Base-by-base conservation (phyloP, 2,113 vertebrate species). In the Ceyx margarethae region DNA sequence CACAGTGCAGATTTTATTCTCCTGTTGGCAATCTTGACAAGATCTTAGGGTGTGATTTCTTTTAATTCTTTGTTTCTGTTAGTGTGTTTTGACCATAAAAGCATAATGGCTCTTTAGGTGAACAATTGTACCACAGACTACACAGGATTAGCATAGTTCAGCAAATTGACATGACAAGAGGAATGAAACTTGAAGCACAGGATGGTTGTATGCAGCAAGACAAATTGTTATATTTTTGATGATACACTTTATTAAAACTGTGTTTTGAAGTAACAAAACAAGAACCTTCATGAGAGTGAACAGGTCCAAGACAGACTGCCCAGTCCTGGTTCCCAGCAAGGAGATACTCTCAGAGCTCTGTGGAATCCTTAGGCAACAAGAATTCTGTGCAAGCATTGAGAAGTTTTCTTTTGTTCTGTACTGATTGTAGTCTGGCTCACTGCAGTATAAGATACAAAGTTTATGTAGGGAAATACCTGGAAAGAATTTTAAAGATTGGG, bases 11-110 rank as follows among this genome's bases (percentile, higher is more conserved):
- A 69, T 84, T 89, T 89, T 71, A 73, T 75, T 54, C 43, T 91
- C 56, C 46, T 81, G 37, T 46, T 67, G 69, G 53, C 65, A 90
- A 43, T 72, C 64, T 76, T 92, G 58, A 62, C 69, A 72, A 62
- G 92, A 48, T n/a, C 74, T 90, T 92, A 77, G 31, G 43, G 67
- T 58, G 25, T 86, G 64, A 79, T 91, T 94, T 91, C 56, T 25
- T 86, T 93, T 73, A 89, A 50, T 82, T 86, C 37, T 68, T 86
- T 48, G 37, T 89, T 93, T 93, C 58, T 90, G 20, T 26, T 89
- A 22, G 54, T 72, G 51, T 3, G 8, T 79, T 91, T 85, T 81
- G 50, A 90, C 54, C 15, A 25, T 78, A 78, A 74, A 88, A 91
- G 71, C 57, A 10, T 69, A 66, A 23, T 66, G 6, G 11, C 13